These are phyloP conservation scores for Myotis yumanensis DNA, from an alignment of 2,113 vertebrate species.

Conservation along the genomic window DNA sequence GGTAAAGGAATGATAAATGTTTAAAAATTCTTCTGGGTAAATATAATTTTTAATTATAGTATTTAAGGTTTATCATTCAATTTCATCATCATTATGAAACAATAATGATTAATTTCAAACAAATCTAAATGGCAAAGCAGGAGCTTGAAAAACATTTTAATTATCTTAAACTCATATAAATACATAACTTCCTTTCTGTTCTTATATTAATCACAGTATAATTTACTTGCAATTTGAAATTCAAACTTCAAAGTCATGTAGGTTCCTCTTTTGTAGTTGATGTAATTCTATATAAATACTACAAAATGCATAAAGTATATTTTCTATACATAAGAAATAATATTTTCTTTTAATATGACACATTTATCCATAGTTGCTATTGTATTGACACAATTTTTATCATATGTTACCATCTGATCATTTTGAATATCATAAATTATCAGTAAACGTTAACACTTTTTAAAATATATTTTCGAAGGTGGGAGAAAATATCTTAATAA, in stretches of 20 bases:
- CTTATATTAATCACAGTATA: background rate
- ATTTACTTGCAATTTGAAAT: constrained; percentile 34
- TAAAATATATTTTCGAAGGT: background rate
- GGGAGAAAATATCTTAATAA: background rate
- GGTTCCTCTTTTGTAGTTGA: background rate
- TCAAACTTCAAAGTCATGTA: background rate
- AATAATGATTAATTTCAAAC: constrained; percentile 9
- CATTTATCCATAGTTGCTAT: background rate
- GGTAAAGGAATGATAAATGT: background rate
- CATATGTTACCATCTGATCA: background rate
- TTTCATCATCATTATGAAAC: constrained; percentile 11
- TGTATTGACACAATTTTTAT: background rate
- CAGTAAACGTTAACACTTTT: background rate
- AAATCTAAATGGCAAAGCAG: background rate
- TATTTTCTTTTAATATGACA: background rate
- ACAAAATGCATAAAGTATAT: background rate
- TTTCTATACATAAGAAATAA: background rate
- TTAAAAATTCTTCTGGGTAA: background rate
- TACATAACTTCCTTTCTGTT: background rate
- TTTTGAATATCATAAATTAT: background rate
- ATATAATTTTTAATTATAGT: background rate
- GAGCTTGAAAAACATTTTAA: constrained; percentile 7
- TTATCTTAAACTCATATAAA: background rate
- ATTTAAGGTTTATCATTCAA: constrained; percentile 8
- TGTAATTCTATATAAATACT: background rate